phyloP scores from a whole-genome alignment of 2,113 vertebrate species.

The Dromiciops gliroides region DNA sequence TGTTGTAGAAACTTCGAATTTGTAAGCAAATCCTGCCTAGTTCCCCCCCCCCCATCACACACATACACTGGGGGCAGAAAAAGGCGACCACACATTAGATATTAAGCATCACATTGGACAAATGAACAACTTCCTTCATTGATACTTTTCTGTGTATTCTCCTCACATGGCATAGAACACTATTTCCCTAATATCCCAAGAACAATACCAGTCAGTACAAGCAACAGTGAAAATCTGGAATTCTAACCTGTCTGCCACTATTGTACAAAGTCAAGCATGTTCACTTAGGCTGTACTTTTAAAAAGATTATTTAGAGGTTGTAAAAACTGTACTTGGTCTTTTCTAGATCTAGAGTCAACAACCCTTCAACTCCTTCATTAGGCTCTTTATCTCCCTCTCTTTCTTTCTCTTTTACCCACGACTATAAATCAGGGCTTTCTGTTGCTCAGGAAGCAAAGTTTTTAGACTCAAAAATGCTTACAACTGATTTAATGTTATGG shows the following conservation, averaged over 20 bases:
- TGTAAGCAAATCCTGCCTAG: too few relatives aligned
- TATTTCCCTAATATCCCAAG: not conserved
- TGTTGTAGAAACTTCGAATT: too few relatives aligned
- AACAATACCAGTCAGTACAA: not conserved
- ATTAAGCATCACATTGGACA: too few relatives aligned
- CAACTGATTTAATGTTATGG: not conserved
- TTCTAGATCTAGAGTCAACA: not conserved
- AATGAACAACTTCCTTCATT: not conserved
- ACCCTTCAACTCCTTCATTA: not conserved
- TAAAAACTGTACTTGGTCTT: not conserved
- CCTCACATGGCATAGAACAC: not conserved
- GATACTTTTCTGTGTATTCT: not conserved
- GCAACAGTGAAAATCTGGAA: not conserved
- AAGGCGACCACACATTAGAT: too few relatives aligned
- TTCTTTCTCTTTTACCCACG: not conserved
- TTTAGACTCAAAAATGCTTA: not conserved
- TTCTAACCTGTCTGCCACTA: not conserved
- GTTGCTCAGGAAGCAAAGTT: not conserved
- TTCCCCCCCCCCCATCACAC: too few relatives aligned
- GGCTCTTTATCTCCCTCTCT: not conserved
- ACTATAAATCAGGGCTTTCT: not conserved
- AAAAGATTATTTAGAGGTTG: constrained; percentile 15
- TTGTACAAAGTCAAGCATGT: not conserved
- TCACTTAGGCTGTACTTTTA: not conserved
- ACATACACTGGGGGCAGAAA: too few relatives aligned